Evolutionary conservation across 2,888 invertebrate species (phyloP), one percentile per base, ranked within the genome.

Genomic region (Apotomis capreana): DNA sequence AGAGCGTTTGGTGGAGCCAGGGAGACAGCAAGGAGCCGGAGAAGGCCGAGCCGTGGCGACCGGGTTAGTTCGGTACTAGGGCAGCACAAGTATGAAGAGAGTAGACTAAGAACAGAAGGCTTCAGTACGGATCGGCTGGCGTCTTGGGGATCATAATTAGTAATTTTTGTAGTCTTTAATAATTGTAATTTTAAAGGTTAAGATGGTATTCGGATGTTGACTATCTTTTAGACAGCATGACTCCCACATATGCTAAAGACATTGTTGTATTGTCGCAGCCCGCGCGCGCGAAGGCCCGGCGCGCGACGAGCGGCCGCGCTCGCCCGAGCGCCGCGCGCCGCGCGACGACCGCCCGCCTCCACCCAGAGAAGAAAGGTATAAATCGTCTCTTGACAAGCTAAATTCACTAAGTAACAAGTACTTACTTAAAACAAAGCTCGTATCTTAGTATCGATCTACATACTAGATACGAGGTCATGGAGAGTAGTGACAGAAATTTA

Each of bases 11-110:
- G 81, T 76, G 84, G 68, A 73, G 59, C 59, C 74, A 80, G 63
- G 71, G 74, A 10, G 76, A 73, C 0, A 76, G 79, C 52, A 83
- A 83, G 79, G 83, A 82, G 69, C 81, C 82, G 5, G 87, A 80
- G 80, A 89, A 84, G 81, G 74, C 83, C 3, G 86, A 86, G 49
- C 79, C 84, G 3, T 89, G 89, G 89, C 78, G 89, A 26, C 75
- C 86, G n/a, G 77, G 90, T 90, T 9, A 84, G 87, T 81, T 58
- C 26, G 15, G 15, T 49, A 49, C 49, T 3, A 49, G 49, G 49
- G 49, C 1, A 49, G 49, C 49, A 12, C 0, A 9, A 6, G 9
- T 3, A 4, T 51, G 8, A 9, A 46, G 46, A 40, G 12, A n/a
- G 51, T 55, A 40, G 40, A 40, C 6, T 40, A 40, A 26, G 26